These are phyloP conservation scores for Rhynchomys soricoides DNA, from an alignment of 2,113 vertebrate genomes.

Conservation along the genomic window DNA sequence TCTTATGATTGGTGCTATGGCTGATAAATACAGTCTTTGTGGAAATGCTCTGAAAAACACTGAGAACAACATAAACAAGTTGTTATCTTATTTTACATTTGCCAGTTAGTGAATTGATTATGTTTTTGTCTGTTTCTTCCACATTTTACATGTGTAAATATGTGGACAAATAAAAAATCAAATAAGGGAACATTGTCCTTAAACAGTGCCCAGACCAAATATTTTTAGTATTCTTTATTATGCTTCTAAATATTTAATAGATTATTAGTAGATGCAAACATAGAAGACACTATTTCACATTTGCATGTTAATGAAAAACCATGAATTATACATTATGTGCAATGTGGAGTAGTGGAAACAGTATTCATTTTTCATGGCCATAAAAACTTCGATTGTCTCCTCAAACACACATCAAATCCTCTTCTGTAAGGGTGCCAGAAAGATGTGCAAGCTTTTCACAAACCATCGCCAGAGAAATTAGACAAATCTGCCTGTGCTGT, in stretches of 20 bases:
- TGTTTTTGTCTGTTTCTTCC: constrained; percentile 69
- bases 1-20: background rate
- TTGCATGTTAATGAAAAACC: constrained; percentile 87
- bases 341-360: constrained; percentile 82
- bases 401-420: constrained; percentile 81
- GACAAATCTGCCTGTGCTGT: constrained; percentile 82
- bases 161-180: constrained; percentile 73
- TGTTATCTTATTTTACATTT: constrained; percentile 71
- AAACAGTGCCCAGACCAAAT: constrained; percentile 81
- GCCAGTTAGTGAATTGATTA: constrained; percentile 60
- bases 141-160: constrained; percentile 72
- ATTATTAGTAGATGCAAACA: constrained; percentile 87
- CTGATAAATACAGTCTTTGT: background rate
- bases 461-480: constrained; percentile 80
- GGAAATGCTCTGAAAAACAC: constrained; percentile 1
- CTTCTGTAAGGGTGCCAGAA: constrained; percentile 77
- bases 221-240: constrained; percentile 84
- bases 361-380: constrained; percentile 84
- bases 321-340: constrained; percentile 88
- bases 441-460: constrained; percentile 80
- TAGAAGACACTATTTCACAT: constrained; percentile 85
- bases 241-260: constrained; percentile 86
- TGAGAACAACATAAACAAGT: background rate
- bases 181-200: constrained; percentile 64
- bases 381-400: constrained; percentile 83